A percentile compares a stretch with the other conserved stretches of the same genome.
Evolutionary conservation across 1,140 invertebrate species (phyloP).

Genomic region (Hetaerina americana): DNA sequence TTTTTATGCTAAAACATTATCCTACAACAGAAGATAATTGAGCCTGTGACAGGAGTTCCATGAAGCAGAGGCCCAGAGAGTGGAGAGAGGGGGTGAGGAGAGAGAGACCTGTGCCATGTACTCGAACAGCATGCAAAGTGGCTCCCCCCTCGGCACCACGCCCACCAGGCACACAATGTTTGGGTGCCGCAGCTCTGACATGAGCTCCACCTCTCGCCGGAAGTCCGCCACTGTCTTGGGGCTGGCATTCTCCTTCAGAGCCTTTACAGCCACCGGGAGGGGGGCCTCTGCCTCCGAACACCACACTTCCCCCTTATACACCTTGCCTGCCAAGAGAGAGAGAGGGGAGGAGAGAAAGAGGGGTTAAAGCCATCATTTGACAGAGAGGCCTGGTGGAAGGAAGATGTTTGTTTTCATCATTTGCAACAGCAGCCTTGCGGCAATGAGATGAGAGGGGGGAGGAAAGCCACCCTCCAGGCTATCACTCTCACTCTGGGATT

Average conservation of each 20-base stretch:
- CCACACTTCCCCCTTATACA: conserved; percentile 86
- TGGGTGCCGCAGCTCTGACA: conserved; percentile 85
- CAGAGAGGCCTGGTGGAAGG: too few relatives aligned
- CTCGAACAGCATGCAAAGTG: conserved; percentile 92
- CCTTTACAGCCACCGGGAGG: conserved; percentile 84
- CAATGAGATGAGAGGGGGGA: too few relatives aligned
- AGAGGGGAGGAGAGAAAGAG: neutral
- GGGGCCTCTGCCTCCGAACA: conserved; percentile 35
- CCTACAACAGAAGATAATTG: too few relatives aligned
- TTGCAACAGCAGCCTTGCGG: too few relatives aligned
- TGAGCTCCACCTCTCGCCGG: conserved; percentile 77
- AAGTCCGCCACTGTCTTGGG: conserved; percentile 86
- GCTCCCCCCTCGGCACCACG: conserved; percentile 79
- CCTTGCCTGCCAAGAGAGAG: conserved; percentile 45
- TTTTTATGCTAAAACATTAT: too few relatives aligned
- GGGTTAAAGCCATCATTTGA: too few relatives aligned
- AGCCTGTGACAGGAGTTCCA: too few relatives aligned
- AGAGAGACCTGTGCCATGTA: conserved; percentile 61
- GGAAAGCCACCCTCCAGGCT: too few relatives aligned
- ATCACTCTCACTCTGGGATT: too few relatives aligned
- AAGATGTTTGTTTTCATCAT: too few relatives aligned
- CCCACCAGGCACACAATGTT: conserved; percentile 93
- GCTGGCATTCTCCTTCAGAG: conserved; percentile 83
- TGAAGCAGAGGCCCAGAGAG: too few relatives aligned
- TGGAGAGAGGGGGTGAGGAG: neutral